Conservation (phyloP, 2,113 vertebrate genomes). For the Stictonetta naevosa region DNA sequence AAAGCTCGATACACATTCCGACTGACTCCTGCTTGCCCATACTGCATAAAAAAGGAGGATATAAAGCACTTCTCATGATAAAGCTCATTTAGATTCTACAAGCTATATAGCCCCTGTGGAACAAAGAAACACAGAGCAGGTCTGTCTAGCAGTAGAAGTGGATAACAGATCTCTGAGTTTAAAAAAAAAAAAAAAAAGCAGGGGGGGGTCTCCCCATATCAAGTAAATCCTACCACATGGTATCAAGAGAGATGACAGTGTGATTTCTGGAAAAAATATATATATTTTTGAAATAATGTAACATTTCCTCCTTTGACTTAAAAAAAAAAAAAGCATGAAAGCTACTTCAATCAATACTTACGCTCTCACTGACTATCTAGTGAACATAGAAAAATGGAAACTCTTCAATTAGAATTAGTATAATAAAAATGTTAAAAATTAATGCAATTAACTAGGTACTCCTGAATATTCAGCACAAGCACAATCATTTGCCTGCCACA, state of each 20-base stretch:
- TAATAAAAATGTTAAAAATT: constrained; percentile 44
- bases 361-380: background rate
- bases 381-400: background rate
- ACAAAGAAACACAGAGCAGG: background rate
- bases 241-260: background rate
- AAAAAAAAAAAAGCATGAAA: background rate
- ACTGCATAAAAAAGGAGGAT: background rate
- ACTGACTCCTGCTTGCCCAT: background rate
- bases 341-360: background rate
- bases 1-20: background rate
- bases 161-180: too few species aligned
- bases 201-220: background rate
- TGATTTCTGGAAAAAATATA: background rate
- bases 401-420: background rate
- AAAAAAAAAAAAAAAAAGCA: too few species aligned
- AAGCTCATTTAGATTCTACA: background rate
- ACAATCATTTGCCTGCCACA: background rate
- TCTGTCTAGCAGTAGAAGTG: background rate
- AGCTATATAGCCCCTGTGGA: background rate
- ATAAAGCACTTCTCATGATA: background rate
- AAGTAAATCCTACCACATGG: background rate
- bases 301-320: background rate
- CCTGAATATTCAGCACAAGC: constrained; percentile 31
- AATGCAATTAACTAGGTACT: constrained; percentile 54
- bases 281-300: background rate